Evolutionary conservation across 2,888 invertebrate genomes (phyloP), one percentile per base, ranked within the genome.

Genomic region (Trachelus stipa): DNA sequence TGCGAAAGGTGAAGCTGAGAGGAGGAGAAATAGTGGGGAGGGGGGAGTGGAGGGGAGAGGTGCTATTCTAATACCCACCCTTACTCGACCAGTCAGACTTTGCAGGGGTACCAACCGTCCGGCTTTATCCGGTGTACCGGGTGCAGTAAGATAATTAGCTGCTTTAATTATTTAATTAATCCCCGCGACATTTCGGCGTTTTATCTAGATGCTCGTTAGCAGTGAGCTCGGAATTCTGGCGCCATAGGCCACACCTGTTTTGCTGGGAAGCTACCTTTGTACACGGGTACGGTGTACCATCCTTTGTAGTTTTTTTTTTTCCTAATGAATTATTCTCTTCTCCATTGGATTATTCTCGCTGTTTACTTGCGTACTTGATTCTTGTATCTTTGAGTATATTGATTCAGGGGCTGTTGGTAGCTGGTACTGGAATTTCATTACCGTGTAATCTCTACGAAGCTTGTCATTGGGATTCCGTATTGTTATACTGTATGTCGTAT

Each of bases 151-250:
- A 87, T 88, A 88, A 89, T 89, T 87, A 85, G 85, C 83, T 85
- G 85, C 80, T 86, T 88, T 88, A 89, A 90, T 90, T 89, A 89
- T 90, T 89, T 87, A 89, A 90, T 90, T 90, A 89, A 88, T 89
- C 87, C 84, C 82, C 83, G 84, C 86, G 86, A 86, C 86, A 84
- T 85, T 86, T 87, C 84, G 86, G 84, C 84, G 87, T 88, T 89
- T 90, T 89, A 89, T 90, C 88, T 85, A 83, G 85, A 84, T 86
- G 85, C 89, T 90, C 90, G 88, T 90, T 90, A 90, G 85, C 83
- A 73, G 23, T 30, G 69, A 34, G 56, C 33, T 15, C 76, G 69
- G 34, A 33, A 69, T 71, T 35, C 69, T 12, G 34, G 75, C 78
- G 73, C 76, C 78, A 40, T 73, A 76, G 78, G 79, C 76, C 76